phyloP scores from a whole-genome alignment of 30 jellyfish, hydroid and myxozoan genomes.

The Hydra vulgaris region DNA sequence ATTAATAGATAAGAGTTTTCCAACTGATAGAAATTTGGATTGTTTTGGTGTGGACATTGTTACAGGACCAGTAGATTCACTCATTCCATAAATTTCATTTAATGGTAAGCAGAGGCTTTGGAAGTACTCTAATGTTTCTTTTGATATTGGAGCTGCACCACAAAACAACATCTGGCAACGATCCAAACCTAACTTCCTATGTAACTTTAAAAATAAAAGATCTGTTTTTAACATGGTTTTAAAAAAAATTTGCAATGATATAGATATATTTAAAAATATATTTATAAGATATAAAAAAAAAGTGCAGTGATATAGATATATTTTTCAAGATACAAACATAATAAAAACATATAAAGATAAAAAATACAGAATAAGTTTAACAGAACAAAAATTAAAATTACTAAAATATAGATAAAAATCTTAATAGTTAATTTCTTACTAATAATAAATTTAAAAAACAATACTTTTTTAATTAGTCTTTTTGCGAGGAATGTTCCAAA shows the following conservation, averaged over 20 bases:
- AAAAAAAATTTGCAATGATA: not conserved
- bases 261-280: too few species aligned
- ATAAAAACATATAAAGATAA: too few species aligned
- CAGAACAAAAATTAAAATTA: too few species aligned
- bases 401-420: too few species aligned
- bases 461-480: constrained; percentile 38
- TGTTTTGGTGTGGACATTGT: constrained; percentile 40
- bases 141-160: constrained; percentile 88
- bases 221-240: not conserved
- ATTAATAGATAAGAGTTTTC: constrained; percentile 20
- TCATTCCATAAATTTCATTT: constrained; percentile 79
- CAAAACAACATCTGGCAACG: constrained; percentile 45
- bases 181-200: constrained; percentile 66
- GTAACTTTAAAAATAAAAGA: constrained; percentile 28
- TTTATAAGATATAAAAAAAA: too few species aligned
- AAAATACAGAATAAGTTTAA: too few species aligned
- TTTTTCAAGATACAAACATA: too few species aligned
- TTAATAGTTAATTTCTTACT: too few species aligned
- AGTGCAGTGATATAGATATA: too few species aligned
- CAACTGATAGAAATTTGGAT: constrained; percentile 40
- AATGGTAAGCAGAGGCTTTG: constrained; percentile 71
- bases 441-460: not conserved
- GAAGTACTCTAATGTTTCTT: constrained; percentile 60
- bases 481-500: constrained; percentile 44
- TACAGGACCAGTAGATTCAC: constrained; percentile 76